Conservation (phyloP, 2,113 vertebrate species). For the Silurus asotus region DNA sequence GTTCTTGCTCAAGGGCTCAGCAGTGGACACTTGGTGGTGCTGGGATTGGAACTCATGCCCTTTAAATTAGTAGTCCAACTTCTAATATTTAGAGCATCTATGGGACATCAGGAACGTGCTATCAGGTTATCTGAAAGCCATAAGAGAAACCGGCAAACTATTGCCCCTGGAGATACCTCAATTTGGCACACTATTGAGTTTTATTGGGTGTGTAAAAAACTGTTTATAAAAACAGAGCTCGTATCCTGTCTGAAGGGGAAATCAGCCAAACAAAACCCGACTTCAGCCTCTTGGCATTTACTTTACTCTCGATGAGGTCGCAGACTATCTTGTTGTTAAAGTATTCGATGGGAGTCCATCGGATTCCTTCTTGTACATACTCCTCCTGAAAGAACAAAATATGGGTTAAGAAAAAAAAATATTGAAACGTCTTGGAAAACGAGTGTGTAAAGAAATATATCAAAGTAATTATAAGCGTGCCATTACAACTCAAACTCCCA, state of each 20-base stretch:
- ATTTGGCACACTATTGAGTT: conserved; percentile 11
- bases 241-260: not conserved
- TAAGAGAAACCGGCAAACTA: conserved; percentile 40
- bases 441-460: not conserved
- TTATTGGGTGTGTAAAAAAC: conserved; percentile 26
- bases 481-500: not conserved
- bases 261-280: not conserved
- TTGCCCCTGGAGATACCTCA: not conserved
- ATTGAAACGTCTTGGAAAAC: not conserved
- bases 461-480: no score
- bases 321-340: conserved; percentile 86
- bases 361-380: conserved; percentile 81
- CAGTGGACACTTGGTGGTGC: no score
- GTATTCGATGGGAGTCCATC: conserved; percentile 80
- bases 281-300: conserved; percentile 57
- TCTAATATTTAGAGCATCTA: no score
- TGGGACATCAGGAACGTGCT: conserved; percentile 42
- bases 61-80: no score
- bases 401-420: not conserved
- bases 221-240: not conserved
- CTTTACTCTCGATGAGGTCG: conserved; percentile 83
- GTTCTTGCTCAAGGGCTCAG: no score
- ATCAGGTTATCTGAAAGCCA: conserved; percentile 47
- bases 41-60: no score
- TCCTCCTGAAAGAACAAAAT: conserved; percentile 70